A percentile compares a stretch with the other conserved stretches of the same genome.
Conservation (phyloP, 1,140 invertebrate genomes). For the Eueides isabella region DNA sequence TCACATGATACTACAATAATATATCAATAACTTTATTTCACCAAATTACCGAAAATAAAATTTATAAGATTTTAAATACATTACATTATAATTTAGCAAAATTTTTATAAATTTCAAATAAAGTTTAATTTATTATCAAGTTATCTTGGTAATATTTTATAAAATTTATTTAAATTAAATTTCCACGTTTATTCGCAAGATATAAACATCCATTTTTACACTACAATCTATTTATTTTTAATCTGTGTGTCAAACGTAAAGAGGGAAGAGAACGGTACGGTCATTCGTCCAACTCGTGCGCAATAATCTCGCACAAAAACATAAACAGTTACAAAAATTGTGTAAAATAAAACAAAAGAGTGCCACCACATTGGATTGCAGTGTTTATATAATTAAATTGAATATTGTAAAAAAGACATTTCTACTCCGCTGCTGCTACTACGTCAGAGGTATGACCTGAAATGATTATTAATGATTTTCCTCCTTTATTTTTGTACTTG, state of each 20-base stretch:
- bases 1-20: too few species aligned
- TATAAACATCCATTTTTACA: neutral
- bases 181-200: neutral
- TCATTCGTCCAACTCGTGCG: neutral
- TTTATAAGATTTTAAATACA: too few species aligned
- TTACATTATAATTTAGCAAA: too few species aligned
- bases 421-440: neutral
- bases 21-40: too few species aligned
- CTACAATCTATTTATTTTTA: constrained; percentile 7
- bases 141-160: too few species aligned
- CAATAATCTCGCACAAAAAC: neutral
- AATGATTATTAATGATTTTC: constrained; percentile 9
- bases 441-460: constrained; percentile 11
- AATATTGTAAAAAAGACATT: neutral
- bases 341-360: constrained; percentile 5
- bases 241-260: neutral
- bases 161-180: too few species aligned
- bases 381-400: neutral
- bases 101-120: too few species aligned
- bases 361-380: neutral
- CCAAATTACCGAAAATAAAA: too few species aligned
- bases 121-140: too few species aligned
- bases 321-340: neutral
- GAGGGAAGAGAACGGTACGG: neutral
- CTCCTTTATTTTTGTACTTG: constrained; percentile 9